Conservation (phyloP, 1,140 invertebrate genomes). For the Cherax destructor region DNA sequence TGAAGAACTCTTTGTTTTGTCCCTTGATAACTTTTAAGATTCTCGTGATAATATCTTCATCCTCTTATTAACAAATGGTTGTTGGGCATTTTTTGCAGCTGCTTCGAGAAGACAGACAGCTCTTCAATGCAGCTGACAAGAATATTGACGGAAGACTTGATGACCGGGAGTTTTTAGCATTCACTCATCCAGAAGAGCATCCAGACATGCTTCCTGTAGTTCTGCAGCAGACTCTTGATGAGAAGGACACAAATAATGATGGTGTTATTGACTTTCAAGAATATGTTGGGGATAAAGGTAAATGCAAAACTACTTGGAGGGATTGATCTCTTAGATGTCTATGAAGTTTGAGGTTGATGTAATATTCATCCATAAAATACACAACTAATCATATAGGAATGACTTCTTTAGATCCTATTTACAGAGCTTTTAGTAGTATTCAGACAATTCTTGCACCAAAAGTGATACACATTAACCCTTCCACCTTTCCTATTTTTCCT, state of each 20-base stretch:
- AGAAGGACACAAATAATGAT: constrained; percentile 91
- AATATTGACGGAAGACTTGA: constrained; percentile 89
- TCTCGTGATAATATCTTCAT: too few relatives aligned
- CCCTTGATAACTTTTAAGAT: too few relatives aligned
- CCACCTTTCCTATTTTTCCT: too few relatives aligned
- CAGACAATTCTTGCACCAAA: too few relatives aligned
- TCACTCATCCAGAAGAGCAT: constrained; percentile 94
- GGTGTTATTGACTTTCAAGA: constrained; percentile 89
- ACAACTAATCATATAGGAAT: too few relatives aligned
- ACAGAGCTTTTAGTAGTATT: too few relatives aligned
- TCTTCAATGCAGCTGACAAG: constrained; percentile 91
- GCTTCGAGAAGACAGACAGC: constrained; percentile 85
- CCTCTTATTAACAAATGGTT: background rate
- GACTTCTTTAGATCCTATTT: too few relatives aligned
- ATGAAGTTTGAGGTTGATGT: too few relatives aligned
- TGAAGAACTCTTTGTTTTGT: too few relatives aligned
- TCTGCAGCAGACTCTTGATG: constrained; percentile 86
- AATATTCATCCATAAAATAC: too few relatives aligned
- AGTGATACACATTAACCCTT: too few relatives aligned
- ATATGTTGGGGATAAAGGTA: constrained; percentile 84
- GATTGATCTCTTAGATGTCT: too few relatives aligned
- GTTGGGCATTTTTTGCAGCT: constrained; percentile 37
- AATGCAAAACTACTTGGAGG: background rate
- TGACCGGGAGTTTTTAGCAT: constrained; percentile 89
- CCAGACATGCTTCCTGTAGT: constrained; percentile 90